These are phyloP conservation scores for Papilio glaucus DNA, from an alignment of 1,140 invertebrate species.

Conservation along the genomic window DNA sequence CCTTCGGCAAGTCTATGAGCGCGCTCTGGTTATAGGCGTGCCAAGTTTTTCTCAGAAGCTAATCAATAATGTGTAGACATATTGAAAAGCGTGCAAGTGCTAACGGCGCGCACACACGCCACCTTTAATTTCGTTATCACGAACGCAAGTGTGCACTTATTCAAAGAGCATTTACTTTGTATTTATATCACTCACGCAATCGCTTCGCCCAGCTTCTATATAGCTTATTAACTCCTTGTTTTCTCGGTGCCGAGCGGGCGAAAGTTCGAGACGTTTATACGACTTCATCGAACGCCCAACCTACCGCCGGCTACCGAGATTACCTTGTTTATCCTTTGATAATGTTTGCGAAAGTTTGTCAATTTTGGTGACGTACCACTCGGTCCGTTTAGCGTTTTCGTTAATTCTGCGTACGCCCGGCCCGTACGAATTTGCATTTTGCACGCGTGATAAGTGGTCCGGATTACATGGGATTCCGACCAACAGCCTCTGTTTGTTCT, in stretches of 20 bases:
- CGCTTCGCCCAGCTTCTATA: constrained; percentile 30
- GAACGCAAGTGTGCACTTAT: constrained; percentile 45
- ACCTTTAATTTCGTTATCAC: constrained; percentile 56
- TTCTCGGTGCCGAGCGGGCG: constrained; percentile 21
- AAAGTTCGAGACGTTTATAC: constrained; percentile 32
- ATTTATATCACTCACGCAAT: constrained; percentile 44
- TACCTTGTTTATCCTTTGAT: constrained; percentile 58
- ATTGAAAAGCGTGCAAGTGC: constrained; percentile 69
- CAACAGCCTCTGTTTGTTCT: constrained; percentile 80
- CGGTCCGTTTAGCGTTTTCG: constrained; percentile 67
- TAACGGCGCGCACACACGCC: constrained; percentile 61
- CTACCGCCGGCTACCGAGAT: constrained; percentile 41
- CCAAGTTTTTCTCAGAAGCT: constrained; percentile 74
- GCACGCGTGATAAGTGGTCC: constrained; percentile 81
- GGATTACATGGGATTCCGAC: constrained; percentile 81
- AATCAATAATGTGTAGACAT: constrained; percentile 76
- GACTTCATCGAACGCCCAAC: constrained; percentile 23
- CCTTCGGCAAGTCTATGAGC: constrained; percentile 46
- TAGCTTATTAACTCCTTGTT: constrained; percentile 28
- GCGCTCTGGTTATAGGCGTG: constrained; percentile 53
- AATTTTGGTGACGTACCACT: constrained; percentile 70
- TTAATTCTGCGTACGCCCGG: constrained; percentile 75
- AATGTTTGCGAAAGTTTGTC: constrained; percentile 69
- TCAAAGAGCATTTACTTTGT: constrained; percentile 49
- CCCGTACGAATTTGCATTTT: constrained; percentile 79